Base-by-base conservation (phyloP, 1,140 invertebrate genomes). In the Laupala kohalensis region DNA sequence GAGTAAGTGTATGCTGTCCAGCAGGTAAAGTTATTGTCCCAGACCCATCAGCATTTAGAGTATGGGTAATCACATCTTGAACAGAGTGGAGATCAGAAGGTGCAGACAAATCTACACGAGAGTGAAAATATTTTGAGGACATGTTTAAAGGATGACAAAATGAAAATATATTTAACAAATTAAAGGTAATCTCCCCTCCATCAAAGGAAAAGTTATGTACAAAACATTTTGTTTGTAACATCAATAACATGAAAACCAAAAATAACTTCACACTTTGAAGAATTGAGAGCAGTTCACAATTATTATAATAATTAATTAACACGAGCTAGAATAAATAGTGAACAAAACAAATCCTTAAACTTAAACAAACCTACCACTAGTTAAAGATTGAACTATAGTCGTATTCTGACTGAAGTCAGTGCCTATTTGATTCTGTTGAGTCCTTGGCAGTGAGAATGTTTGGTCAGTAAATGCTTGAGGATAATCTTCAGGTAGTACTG, bases 31-130 rank as follows among this genome's bases (percentile, higher is more conserved):
- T 80, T 26, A 82, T 78, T 12, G 80, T 80, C 26, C 80, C 79
- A 25, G 78, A 78, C 73, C 81, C 79, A 71, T 81, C 78, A 13
- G 79, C 78, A 37, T 80, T 78, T 64, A 82, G 70, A 30, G 80
- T 81, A 69, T 81, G 78, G 9, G 77, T 74, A 29, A 75, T 70
- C 71, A 79, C 74, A 25, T 72, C 66, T 15, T 76, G 69, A 28
- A 29, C 28, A 5, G 28, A 24, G 12, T 23, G n/a, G 24, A 29
- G 27, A 37, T 68, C 67, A 28, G 67, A 5, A 6, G 9, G 15
- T 0, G 27, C 27, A 13, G 3, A 15, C 27, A 68, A 29, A 30
- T 26, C 19, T 29, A 15, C 67, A 23, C 64, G 1, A 65, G 23
- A 15, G 6, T 64, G 24, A 5, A 4, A 65, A 65, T 15, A 53